Evolutionary conservation across 1,140 invertebrate genomes (phyloP).

Genomic region (Aradophagus sp.): DNA sequence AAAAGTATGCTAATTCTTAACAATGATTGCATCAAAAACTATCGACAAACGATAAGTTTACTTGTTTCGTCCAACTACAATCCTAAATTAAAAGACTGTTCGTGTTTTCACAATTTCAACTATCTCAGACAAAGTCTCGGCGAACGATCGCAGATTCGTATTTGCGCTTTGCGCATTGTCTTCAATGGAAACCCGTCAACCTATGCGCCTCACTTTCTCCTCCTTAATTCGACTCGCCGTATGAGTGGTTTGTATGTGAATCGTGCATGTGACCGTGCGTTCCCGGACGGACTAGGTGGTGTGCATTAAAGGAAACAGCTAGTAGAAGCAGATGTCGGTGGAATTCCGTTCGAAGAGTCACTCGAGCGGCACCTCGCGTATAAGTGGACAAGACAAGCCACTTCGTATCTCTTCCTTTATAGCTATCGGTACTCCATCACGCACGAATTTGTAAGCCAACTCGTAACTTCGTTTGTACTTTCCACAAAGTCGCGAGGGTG

Average conservation of each 20-base stretch:
- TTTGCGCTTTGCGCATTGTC: slow-evolving; percentile 43
- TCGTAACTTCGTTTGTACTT: slow-evolving; percentile 54
- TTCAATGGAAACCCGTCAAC: slow-evolving; percentile 48
- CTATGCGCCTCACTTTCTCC: slow-evolving; percentile 70
- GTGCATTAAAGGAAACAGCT: slow-evolving; percentile 64
- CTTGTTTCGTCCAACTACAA: too few relatives aligned
- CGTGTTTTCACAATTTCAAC: too few relatives aligned
- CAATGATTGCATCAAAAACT: too few relatives aligned
- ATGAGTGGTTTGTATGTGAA: slow-evolving; percentile 44
- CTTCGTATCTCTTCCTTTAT: slow-evolving; percentile 72
- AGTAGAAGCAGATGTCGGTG: slow-evolving; percentile 72
- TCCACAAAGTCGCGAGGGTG: slow-evolving; percentile 41
- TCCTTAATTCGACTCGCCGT: slow-evolving; percentile 63
- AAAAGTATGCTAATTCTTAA: too few relatives aligned
- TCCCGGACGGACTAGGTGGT: slow-evolving; percentile 53
- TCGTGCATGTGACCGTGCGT: slow-evolving; percentile 50
- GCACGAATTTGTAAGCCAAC: slow-evolving; percentile 58
- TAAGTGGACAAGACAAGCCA: slow-evolving; percentile 75
- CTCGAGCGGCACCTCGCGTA: slow-evolving; percentile 71
- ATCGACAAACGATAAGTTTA: too few relatives aligned
- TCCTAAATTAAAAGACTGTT: too few relatives aligned
- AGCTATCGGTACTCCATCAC: slow-evolving; percentile 62
- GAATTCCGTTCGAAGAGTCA: slow-evolving; percentile 74
- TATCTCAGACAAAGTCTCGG: too few relatives aligned
- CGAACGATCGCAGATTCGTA: too few relatives aligned